Percentiles rank a stretch among this genome's conserved stretches.
These are phyloP conservation scores for Platysteira castanea DNA, from an alignment of 2,113 vertebrate species.

Conservation along the genomic window DNA sequence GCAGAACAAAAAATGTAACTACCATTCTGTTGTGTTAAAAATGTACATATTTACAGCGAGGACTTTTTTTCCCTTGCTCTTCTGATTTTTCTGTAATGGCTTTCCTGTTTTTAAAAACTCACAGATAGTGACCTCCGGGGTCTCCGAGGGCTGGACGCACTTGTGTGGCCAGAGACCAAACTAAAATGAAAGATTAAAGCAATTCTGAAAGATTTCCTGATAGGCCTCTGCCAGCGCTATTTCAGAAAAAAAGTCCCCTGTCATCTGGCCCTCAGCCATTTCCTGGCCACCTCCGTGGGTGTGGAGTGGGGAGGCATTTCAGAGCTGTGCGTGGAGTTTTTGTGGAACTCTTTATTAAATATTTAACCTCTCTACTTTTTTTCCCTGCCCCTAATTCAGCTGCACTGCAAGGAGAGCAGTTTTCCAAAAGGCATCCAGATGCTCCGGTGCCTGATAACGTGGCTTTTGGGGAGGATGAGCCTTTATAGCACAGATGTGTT, in stretches of 20 bases:
- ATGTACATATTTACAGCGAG: conserved; percentile 27
- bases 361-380: conserved; percentile 60
- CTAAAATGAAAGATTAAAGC: conserved; percentile 73
- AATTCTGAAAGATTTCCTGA: conserved; percentile 72
- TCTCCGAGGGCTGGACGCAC: conserved; percentile 55
- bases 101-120: conserved; percentile 64
- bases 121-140: conserved; percentile 52
- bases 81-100: conserved; percentile 49
- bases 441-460: not conserved
- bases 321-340: conserved; percentile 27
- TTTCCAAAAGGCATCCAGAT: conserved; percentile 25
- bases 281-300: conserved; percentile 37
- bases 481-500: not conserved
- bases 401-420: not conserved
- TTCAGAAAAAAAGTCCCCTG: conserved; percentile 56
- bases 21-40: conserved; percentile 60
- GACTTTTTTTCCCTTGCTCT: not conserved
- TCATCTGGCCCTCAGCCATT: conserved; percentile 53
- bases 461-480: not conserved
- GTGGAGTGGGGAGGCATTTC: conserved; percentile 35
- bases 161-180: conserved; percentile 65
- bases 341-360: conserved; percentile 63
- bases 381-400: not conserved
- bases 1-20: conserved; percentile 46
- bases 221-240: conserved; percentile 35